Base-by-base conservation (phyloP, 1,140 invertebrate species). In the Lasioglossum albipes region DNA sequence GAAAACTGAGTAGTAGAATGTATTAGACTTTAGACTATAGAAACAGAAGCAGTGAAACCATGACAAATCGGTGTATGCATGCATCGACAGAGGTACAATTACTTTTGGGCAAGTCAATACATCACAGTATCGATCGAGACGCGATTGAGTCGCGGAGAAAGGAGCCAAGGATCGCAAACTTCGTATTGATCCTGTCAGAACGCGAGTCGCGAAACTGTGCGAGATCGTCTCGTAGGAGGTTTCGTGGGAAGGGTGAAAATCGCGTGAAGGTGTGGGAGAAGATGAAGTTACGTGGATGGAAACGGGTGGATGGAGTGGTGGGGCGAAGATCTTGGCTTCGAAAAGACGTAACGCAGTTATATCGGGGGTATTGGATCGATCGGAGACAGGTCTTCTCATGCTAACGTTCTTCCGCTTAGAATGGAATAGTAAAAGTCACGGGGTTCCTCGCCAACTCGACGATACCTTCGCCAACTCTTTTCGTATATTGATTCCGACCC, bases 401-500 rank as follows among this genome's bases (percentile, higher is more conserved):
- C 65, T 84, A 81, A 77, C 59, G 57, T n/a, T 57, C 52, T 22
- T 45, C 61, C 70, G 61, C 59, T 67, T 36, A 31, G 76, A 74
- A 82, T 84, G 45, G 59, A 72, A 81, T 75, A 66, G 74, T 85
- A 85, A 85, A 84, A 85, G 69, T 85, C 73, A 70, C n/a, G 57
- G 20, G n/a, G 64, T 41, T 41, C 27, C 54, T 66, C 12, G 27
- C 31, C 42, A 62, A n/a, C 57, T 84, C 45, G 66, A 13, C 66
- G n/a, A 77, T 59, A n/a, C 62, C 49, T 65, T 72, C 57, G 5
- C n/a, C 68, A 62, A n/a, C 57, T 84, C 45, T 36, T 66, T 54
- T 13, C 22, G 57, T 75, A 66, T 64, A 82, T 59, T 36, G 54
- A n/a, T 45, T 49, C 22, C 65, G 57, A 57, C 54, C 13, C 52